Base-by-base conservation (phyloP, 2,113 vertebrate species). In the Gymnorhina tibicen region DNA sequence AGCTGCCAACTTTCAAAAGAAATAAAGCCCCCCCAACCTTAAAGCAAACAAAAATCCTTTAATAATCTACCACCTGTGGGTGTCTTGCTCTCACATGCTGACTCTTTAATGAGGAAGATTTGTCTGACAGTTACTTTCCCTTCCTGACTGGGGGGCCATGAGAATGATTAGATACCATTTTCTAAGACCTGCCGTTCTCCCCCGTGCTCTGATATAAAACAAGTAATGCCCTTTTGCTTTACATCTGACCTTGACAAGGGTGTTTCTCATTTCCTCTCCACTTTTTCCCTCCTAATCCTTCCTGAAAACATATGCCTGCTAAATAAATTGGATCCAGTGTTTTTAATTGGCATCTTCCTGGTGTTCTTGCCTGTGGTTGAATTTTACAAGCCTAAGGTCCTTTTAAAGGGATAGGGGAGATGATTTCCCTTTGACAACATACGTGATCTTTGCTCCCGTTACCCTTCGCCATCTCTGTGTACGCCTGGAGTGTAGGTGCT, bases 221-320 rank as follows among this genome's bases (percentile, higher is more conserved):
- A 70, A 93, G 68, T 42, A 87, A 85, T 88, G 55, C 49, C 42
- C 24, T 93, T 96, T 94, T 97, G 93, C 76, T 95, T 97, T 95
- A 78, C 63, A 89, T 96, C 95, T 91, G 86, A 95, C 75, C 84
- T 88, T 96, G 95, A 95, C 90, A 96, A 80, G 76, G 84, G 73
- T 93, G 86, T 93, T 97, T 96, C 86, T 96, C 94, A 95, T 97
- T 97, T 97, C 97, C 96, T 95, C 37, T 87, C 46, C 42, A 60
- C 27, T 90, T 75, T 92, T 70, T 83, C 64, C 42, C 39, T 82
- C 50, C 59, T 93, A 95, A 95, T 94, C 59, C 69, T 97, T 96
- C 89, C 95, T 97, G 77, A 89, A 97, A 93, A 75, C 73, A 90
- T 79, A 50, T 85, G 74, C 66, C 52, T 85, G 41, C 63, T 75